Evolutionary conservation across 1,140 invertebrate species (phyloP).

Genomic region (Bombyx mori): DNA sequence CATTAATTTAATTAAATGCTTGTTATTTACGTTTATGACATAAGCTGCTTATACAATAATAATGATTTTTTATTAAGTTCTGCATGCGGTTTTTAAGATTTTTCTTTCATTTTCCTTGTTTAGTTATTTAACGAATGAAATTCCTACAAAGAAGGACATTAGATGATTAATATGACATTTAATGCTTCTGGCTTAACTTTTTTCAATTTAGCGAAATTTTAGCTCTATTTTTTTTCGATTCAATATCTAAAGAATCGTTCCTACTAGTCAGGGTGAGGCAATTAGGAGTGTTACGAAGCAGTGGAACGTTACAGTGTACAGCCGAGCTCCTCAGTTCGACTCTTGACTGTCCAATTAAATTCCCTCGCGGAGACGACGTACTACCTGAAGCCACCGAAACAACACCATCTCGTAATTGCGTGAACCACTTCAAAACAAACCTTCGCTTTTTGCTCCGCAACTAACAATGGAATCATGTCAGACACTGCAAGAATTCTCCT

Average conservation of each 20-base stretch:
- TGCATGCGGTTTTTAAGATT: too few species aligned
- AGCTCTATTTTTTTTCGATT: not conserved
- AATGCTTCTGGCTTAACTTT: not conserved
- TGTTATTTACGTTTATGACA: too few species aligned
- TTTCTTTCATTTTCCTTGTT: too few species aligned
- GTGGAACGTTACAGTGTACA: conserved; percentile 16
- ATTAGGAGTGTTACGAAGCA: conserved; percentile 60
- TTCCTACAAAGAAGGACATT: too few species aligned
- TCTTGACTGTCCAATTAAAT: conserved; percentile 61
- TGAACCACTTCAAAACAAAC: conserved; percentile 63
- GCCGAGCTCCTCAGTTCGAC: conserved; percentile 17
- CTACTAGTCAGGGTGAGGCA: conserved; percentile 58
- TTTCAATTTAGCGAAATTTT: not conserved
- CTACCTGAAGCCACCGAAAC: conserved; percentile 29
- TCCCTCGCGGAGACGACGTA: conserved; percentile 36
- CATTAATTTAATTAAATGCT: too few species aligned
- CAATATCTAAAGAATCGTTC: conserved; percentile 47
- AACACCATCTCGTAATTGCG: conserved; percentile 53
- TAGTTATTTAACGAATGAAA: too few species aligned
- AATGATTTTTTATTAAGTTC: too few species aligned
- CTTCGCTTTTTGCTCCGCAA: conserved; percentile 48
- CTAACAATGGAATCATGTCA: conserved; percentile 64
- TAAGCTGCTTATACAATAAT: too few species aligned
- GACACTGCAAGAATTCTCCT: conserved; percentile 52
- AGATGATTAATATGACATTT: too few species aligned